phyloP scores from a whole-genome alignment of 1,140 invertebrate species.

The Panulirus ornatus region DNA sequence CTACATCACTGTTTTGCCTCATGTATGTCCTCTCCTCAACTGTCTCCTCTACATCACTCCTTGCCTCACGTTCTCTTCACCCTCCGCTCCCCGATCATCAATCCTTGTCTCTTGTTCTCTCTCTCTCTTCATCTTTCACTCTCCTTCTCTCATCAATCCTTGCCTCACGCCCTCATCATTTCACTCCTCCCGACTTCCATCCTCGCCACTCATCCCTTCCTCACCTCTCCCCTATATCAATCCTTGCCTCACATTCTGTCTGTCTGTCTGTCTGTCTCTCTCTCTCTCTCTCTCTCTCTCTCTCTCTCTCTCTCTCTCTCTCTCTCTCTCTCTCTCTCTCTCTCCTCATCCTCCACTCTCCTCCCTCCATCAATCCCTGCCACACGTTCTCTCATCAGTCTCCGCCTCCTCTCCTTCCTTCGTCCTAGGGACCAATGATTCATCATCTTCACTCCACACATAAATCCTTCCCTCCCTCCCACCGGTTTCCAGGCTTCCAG shows the following conservation, averaged over 20 bases:
- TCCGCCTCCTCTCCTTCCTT: background rate
- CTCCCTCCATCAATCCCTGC: background rate
- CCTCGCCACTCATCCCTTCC: background rate
- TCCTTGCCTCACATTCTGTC: slow-evolving; percentile 1
- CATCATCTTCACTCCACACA: background rate
- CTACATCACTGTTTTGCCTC: no score
- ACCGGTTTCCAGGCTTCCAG: background rate
- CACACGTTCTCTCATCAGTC: background rate
- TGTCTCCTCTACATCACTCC: background rate
- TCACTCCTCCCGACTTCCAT: background rate
- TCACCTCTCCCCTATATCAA: background rate
- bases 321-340: slow-evolving; percentile 7
- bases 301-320: slow-evolving; percentile 1
- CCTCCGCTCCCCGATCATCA: background rate
- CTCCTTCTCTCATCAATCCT: background rate
- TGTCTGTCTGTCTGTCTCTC: slow-evolving; percentile 9
- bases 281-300: slow-evolving; percentile 12
- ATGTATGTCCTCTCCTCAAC: background rate
- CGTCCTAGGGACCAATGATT: no score
- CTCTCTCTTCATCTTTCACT: background rate
- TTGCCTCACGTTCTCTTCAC: background rate
- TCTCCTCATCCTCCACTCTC: background rate
- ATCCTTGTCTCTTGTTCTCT: background rate
- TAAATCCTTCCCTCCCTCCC: background rate
- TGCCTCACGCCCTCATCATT: background rate